Conservation (phyloP, 35 echinoderm and acorn worm species). For the Apostichopus californicus region DNA sequence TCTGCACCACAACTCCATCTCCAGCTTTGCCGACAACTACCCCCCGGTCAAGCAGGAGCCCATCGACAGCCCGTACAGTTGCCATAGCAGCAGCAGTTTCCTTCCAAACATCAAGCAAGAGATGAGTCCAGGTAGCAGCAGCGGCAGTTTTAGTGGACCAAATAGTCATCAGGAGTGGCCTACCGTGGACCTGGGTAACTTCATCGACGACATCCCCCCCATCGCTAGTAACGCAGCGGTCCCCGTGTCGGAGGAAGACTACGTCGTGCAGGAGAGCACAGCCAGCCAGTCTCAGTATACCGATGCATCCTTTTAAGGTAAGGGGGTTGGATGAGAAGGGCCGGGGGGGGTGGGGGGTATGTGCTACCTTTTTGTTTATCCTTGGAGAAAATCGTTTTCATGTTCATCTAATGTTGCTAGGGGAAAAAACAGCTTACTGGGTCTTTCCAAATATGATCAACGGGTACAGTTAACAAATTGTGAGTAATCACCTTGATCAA, state of each 20-base stretch:
- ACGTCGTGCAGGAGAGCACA: slow-evolving; percentile 32
- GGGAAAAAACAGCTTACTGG: no score
- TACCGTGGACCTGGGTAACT: slow-evolving; percentile 47
- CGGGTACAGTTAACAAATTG: no score
- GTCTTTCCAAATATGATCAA: no score
- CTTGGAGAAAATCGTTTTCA: no score
- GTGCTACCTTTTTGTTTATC: neutral
- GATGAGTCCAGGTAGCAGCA: slow-evolving; percentile 36
- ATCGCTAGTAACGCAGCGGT: slow-evolving; percentile 58
- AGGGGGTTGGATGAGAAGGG: neutral
- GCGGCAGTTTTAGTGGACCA: slow-evolving; percentile 54
- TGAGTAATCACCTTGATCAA: no score
- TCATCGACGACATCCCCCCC: slow-evolving; percentile 56
- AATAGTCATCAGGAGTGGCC: slow-evolving; percentile 52
- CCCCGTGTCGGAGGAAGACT: slow-evolving; percentile 53
- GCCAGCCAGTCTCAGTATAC: slow-evolving; percentile 19
- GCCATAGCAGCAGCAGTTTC: slow-evolving; percentile 54
- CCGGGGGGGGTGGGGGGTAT: neutral
- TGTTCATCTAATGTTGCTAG: no score
- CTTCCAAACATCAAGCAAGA: slow-evolving; percentile 57
- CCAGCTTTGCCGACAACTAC: slow-evolving; percentile 30
- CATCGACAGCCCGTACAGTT: slow-evolving; percentile 42
- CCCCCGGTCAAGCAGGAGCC: slow-evolving; percentile 60
- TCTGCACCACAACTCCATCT: slow-evolving; percentile 38
- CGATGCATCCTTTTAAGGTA: slow-evolving; percentile 39